Evolutionary conservation across 2,113 vertebrate species (phyloP), one percentile per base, ranked within the genome.

Genomic region (Odontophorus gujanensis): DNA sequence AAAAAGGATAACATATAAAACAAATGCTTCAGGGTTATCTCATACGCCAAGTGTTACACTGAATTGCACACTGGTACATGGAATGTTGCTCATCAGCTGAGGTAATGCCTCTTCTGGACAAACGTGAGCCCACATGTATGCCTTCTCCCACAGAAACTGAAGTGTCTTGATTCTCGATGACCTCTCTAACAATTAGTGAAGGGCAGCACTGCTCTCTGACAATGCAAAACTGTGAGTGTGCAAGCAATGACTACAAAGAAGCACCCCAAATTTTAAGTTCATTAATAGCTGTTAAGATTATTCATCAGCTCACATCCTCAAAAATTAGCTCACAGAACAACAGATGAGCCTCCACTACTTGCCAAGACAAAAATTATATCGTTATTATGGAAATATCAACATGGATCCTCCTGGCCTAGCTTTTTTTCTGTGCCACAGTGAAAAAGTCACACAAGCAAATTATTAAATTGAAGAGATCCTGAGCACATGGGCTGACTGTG

Each of bases 51-150:
- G 61, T 4, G 24, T 92, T 76, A 74, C 45, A 76, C 73, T 40
- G 59, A 6, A 40, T 45, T 66, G 69, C 6, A 25, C 53, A 2
- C 58, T 82, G 73, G 66, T 36, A 24, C 59, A 47, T 18, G 18
- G 10, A 50, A 38, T 1, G 2, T n/a, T 84, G 48, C 77, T 90
- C 81, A 79, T 5, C 78, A 61, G 59, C 20, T 53, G 30, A 92
- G 74, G 86, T 92, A 95, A 93, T 21, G 26, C 45, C 82, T 96
- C 66, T 45, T 88, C 36, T 85, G 73, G 28, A 55, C 51, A 75
- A 40, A 78, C 3, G 38, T 10, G 38, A 95, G 68, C 40, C 81
- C 63, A 58, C 1, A 0, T 2, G 16, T 21, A 58, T 58, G 42
- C 53, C 62, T 55, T 81, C n/a, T 42, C 42, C 36, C 36, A 58